A percentile compares a stretch with the other conserved stretches of the same genome.
Conservation (phyloP, 2,888 invertebrate species). For the Cheilosia scutellata region DNA sequence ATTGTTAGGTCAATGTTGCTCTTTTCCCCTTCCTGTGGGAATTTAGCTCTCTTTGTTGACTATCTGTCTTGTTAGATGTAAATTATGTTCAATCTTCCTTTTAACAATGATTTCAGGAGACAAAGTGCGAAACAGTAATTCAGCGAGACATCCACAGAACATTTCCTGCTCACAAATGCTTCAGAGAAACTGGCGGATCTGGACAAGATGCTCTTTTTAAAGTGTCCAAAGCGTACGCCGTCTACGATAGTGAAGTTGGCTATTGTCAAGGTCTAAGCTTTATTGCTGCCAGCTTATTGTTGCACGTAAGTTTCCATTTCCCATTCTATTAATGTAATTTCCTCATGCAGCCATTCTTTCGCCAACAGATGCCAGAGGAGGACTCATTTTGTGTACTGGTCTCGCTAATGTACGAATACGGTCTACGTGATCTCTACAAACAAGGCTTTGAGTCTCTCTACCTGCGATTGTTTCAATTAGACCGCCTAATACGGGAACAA, state of each 20-base stretch:
- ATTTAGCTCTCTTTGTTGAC: too few relatives aligned
- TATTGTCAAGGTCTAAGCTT: conserved; percentile 99
- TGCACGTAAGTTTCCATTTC: conserved; percentile 91
- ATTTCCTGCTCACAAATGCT: conserved; percentile 99
- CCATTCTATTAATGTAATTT: neutral
- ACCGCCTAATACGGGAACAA: conserved; percentile 94
- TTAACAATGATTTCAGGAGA: conserved; percentile 89
- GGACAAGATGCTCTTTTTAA: conserved; percentile 98
- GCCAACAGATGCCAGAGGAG: conserved; percentile 98
- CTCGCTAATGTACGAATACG: conserved; percentile 98
- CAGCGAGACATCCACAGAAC: conserved; percentile 98
- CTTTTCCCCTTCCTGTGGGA: too few relatives aligned
- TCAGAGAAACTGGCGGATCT: conserved; percentile 95
- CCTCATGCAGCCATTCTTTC: neutral
- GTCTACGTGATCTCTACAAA: conserved; percentile 96
- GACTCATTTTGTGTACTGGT: conserved; percentile 99
- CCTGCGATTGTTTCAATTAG: conserved; percentile 96
- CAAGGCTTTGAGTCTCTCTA: conserved; percentile 98
- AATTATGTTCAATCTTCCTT: neutral
- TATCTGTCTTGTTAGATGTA: too few relatives aligned
- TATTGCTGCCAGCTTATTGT: conserved; percentile 96
- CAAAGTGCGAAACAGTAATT: conserved; percentile 97
- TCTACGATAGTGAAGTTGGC: conserved; percentile 98
- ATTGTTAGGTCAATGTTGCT: too few relatives aligned
- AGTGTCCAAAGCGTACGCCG: conserved; percentile 98